These are phyloP conservation scores for Cebus imitator DNA, from an alignment of 2,113 vertebrate species.

Conservation along the genomic window DNA sequence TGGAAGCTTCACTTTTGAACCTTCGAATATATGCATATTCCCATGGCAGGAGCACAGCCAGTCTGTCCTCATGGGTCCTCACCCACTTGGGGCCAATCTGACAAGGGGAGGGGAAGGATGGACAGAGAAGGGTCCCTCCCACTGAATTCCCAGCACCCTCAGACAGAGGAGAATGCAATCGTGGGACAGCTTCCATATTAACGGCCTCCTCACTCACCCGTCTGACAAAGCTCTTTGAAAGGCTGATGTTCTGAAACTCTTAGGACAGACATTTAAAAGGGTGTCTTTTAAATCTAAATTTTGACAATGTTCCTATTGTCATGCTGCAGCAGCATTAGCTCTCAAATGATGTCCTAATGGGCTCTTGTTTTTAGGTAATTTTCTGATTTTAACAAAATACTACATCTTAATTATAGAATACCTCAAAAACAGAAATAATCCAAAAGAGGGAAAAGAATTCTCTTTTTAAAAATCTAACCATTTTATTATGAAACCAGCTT, in stretches of 20 bases:
- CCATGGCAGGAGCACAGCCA: background rate
- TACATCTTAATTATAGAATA: background rate
- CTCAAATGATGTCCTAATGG: background rate
- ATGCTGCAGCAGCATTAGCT: background rate
- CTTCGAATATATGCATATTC: background rate
- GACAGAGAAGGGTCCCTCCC: background rate
- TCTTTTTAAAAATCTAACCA: background rate
- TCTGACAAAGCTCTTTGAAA: background rate
- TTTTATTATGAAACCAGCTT: background rate
- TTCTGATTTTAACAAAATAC: background rate
- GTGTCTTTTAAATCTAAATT: background rate
- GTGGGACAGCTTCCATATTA: background rate
- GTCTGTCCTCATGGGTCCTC: background rate
- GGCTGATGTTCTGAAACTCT: background rate
- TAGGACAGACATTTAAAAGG: background rate
- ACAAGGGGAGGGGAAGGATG: background rate
- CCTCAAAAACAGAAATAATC: conserved; percentile 21
- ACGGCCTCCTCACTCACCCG: background rate
- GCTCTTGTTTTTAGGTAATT: background rate
- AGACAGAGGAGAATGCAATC: background rate
- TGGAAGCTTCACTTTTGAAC: background rate
- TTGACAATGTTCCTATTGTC: background rate
- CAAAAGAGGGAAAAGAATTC: background rate
- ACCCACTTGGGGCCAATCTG: background rate
- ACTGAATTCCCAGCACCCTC: background rate